Evolutionary conservation across 2,888 invertebrate genomes (phyloP), one percentile per base, ranked within the genome.

Genomic region (Melanophora roralis): DNA sequence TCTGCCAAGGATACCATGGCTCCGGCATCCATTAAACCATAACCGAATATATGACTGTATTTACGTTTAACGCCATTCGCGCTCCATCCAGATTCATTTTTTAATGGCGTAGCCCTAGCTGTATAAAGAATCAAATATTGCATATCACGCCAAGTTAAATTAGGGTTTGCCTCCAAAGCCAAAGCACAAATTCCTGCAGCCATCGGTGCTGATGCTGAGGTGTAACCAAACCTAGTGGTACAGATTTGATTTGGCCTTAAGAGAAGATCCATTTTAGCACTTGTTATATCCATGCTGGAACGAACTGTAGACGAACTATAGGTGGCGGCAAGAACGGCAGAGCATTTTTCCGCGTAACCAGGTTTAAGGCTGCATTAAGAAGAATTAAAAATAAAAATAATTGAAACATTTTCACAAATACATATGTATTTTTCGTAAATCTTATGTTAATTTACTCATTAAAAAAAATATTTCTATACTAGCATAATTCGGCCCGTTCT

Each of bases 301-400:
- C 96, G 96, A 4, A 96, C 98, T 0, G 97, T 96, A 5, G 99
- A 99, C 11, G 98, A 98, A 88, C 98, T 98, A 91, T 99, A 99
- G 0, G 99, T 99, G 16, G 98, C 95, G 1, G 99, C 98, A 82
- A 99, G 91, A 1, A 99, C 99, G 27, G 98, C 98, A 0, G 99
- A 97, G 88, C 99, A 99, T 90, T 99, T 98, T 91, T 99, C 99
- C 84, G 99, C 92, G 89, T 99, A 99, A 99, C 99, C 99, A 0
- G 99, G 99, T 89, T 98, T 97, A 87, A 94, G 96, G 19, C 93
- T 93, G 49, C 7, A 83, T 34, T 3, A 3, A 53, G 38, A 14
- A 9, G 49, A 73, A 62, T 27, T 1, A 60, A 14, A 45, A 49
- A n/a, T n/a, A n/a, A n/a, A n/a, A n/a, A n/a, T n/a, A n/a, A n/a